Percentiles rank a stretch among this genome's conserved stretches.
These are phyloP conservation scores for Cryptus viduatorius DNA, from an alignment of 2,888 invertebrate genomes.

Conservation along the genomic window DNA sequence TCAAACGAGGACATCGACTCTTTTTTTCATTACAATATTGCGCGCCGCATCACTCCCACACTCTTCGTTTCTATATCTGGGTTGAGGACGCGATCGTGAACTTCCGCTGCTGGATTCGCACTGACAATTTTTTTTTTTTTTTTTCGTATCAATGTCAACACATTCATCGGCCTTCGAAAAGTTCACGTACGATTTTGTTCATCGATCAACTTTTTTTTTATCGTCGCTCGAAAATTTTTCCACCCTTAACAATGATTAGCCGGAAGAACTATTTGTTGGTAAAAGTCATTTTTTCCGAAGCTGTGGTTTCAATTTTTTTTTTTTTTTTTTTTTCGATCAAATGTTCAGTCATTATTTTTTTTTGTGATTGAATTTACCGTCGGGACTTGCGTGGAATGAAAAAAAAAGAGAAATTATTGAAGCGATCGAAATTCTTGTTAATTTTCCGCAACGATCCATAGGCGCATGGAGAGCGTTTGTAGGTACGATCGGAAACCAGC, in stretches of 20 bases:
- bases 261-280: too few relatives aligned
- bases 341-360: too few relatives aligned
- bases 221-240: too few relatives aligned
- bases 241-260: too few relatives aligned
- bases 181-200: not conserved
- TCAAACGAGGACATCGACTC: conserved; percentile 35
- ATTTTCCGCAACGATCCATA: conserved; percentile 1
- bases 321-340: too few relatives aligned
- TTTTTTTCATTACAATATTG: conserved; percentile 26
- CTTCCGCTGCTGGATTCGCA: conserved; percentile 33
- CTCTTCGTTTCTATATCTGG: conserved; percentile 51
- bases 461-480: conserved; percentile 10
- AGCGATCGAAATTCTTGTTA: not conserved
- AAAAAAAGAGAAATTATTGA: too few relatives aligned
- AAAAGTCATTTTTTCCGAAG: too few relatives aligned
- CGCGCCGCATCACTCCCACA: not conserved
- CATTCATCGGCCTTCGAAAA: not conserved
- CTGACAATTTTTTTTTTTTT: not conserved
- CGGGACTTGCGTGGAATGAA: too few relatives aligned
- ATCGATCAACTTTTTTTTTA: not conserved
- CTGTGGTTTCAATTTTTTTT: too few relatives aligned
- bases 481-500: conserved; percentile 75
- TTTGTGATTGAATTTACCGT: too few relatives aligned
- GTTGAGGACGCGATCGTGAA: conserved; percentile 62
- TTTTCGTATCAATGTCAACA: conserved; percentile 36